Percentiles rank a stretch among this genome's conserved stretches.
phyloP scores from a whole-genome alignment of 2,888 invertebrate species.

The Polietes domitor region DNA sequence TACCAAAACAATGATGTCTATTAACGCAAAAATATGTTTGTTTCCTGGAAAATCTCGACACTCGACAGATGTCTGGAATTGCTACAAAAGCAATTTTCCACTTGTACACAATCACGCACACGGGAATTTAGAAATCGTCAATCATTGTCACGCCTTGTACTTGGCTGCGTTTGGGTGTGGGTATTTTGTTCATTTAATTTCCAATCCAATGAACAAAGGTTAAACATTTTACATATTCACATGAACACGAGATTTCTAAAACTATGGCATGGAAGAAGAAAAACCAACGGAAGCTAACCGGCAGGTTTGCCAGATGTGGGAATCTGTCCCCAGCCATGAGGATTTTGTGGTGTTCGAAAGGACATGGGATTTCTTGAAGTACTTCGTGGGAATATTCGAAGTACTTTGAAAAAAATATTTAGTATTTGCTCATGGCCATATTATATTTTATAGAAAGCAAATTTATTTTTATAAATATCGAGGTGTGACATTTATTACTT shows the following conservation, averaged over 20 bases:
- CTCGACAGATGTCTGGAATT: neutral
- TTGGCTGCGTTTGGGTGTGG: neutral
- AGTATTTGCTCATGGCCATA: no score
- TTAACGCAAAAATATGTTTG: constrained; percentile 40
- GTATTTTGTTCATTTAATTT: neutral
- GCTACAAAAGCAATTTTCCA: constrained; percentile 58
- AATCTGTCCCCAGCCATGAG: no score
- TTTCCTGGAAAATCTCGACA: neutral
- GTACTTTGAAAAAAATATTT: no score
- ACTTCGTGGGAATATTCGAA: no score
- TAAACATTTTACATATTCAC: constrained; percentile 23
- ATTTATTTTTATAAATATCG: no score
- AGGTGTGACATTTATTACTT: no score
- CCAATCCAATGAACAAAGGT: constrained; percentile 17
- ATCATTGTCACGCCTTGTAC: constrained; percentile 60
- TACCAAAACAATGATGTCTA: constrained; percentile 2
- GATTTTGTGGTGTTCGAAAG: no score
- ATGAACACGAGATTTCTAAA: neutral
- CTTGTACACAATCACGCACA: constrained; percentile 56
- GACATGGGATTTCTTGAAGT: no score
- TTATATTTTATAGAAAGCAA: no score
- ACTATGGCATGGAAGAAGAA: neutral
- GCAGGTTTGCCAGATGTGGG: no score
- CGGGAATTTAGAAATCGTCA: constrained; percentile 53
- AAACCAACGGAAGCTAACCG: no score